These are phyloP conservation scores for Drosophila suboccidentalis DNA, from an alignment of 2,888 invertebrate genomes.

Conservation along the genomic window DNA sequence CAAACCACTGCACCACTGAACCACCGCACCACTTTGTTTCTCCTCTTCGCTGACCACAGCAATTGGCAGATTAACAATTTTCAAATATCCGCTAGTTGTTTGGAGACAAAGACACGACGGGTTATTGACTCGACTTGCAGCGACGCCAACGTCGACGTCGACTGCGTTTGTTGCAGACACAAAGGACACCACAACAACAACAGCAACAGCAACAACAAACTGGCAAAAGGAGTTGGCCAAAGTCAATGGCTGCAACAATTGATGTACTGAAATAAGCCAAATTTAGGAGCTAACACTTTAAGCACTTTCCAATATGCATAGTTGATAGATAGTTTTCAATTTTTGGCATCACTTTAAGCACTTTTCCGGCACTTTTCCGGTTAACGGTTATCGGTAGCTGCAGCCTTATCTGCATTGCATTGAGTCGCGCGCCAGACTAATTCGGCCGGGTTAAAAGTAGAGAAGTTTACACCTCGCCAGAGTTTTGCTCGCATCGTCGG, in stretches of 20 bases:
- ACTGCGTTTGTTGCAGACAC: slow-evolving; percentile 48
- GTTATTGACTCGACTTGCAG: slow-evolving; percentile 49
- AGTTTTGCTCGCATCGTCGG: slow-evolving; percentile 38
- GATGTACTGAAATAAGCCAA: not conserved
- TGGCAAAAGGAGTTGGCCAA: slow-evolving; percentile 17
- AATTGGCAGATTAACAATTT: slow-evolving; percentile 23
- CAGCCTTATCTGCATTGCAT: slow-evolving; percentile 55
- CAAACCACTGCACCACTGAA: not conserved
- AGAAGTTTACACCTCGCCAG: slow-evolving; percentile 53
- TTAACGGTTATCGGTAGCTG: slow-evolving; percentile 32
- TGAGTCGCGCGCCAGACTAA: slow-evolving; percentile 74
- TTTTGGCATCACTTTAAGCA: slow-evolving; percentile 10
- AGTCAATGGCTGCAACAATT: not conserved
- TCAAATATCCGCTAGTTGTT: slow-evolving; percentile 13
- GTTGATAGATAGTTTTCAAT: not conserved
- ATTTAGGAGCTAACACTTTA: not conserved
- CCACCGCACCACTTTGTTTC: not conserved
- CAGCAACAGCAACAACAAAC: not conserved
- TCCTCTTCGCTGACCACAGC: not conserved
- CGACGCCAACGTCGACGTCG: slow-evolving; percentile 14
- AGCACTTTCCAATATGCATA: slow-evolving; percentile 8
- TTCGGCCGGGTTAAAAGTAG: slow-evolving; percentile 53
- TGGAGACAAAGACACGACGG: slow-evolving; percentile 47
- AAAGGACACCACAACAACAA: slow-evolving; percentile 32
- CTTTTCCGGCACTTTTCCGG: slow-evolving; percentile 11